Evolutionary conservation across 2,888 invertebrate species (phyloP), one percentile per base, ranked within the genome.

Genomic region (Amorpha juglandis): DNA sequence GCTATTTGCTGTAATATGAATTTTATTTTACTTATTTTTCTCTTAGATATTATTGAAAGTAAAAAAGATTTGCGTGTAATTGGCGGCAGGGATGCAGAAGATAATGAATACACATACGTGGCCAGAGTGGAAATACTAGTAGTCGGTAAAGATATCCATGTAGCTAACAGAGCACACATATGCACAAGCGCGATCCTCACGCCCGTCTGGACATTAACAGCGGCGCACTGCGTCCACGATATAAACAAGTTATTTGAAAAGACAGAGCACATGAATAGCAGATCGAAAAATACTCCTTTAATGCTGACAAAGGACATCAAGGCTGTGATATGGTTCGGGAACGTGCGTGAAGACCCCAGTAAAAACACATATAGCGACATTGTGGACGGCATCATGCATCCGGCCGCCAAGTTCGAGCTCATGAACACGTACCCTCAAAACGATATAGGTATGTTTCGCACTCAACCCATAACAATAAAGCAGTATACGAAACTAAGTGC

Each of bases 361-460:
- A 50, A 62, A 27, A 33, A 63, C 21, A 64, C 45, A 21, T 47
- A 64, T 14, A 66, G 69, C 21, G 51, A 65, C 12, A 51, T 69
- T 12, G 9, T 66, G 6, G 47, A 38, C n/a, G 45, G 12, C 21
- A 0, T 64, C 27, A 58, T 14, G 6, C 63, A 69, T 19, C 66
- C 68, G 3, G 47, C 42, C 8, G 63, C 51, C 51, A 55, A 42
- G 19, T 16, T 53, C 9, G 53, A 8, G 7, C 6, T 42, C 19
- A 12, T 3, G 19, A 12, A 4, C 16, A 8, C 27, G 3, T 35
- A 55, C 33, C 45, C 47, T 33, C 27, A 47, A 7, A 64, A 64
- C 19, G 66, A 69, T 19, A 38, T 69, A 19, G 68, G 58, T 1
- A 33, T 68, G 35, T n/a, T 68, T 12, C 27, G 51, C n/a, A 66